Conservation (phyloP, 2,888 invertebrate species). For the Mechanitis mazaeus region DNA sequence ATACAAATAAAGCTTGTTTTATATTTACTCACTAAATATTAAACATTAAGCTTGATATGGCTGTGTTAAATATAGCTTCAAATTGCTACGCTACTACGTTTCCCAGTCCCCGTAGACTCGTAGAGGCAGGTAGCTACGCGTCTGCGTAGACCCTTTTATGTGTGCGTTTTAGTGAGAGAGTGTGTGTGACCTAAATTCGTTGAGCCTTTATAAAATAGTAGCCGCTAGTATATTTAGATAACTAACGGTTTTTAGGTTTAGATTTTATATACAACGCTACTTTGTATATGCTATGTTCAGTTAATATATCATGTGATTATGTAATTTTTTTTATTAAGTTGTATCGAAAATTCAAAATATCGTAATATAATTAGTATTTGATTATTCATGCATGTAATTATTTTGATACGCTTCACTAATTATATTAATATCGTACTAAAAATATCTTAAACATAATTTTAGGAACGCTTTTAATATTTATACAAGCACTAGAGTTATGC, state of each 20-base stretch:
- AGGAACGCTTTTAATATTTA: too few relatives aligned
- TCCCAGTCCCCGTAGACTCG: slow-evolving; percentile 37
- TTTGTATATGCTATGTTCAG: background rate
- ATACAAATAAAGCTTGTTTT: background rate
- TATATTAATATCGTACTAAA: background rate
- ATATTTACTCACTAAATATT: background rate
- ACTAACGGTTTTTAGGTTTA: slow-evolving; percentile 13
- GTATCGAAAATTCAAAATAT: too few relatives aligned
- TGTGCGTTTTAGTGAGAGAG: slow-evolving; percentile 38
- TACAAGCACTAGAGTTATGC: too few relatives aligned
- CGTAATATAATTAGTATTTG: background rate
- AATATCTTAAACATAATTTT: too few relatives aligned
- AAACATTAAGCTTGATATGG: slow-evolving; percentile 26
- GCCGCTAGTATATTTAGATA: slow-evolving; percentile 15
- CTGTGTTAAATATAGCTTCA: slow-evolving; percentile 45
- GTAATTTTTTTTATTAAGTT: too few relatives aligned
- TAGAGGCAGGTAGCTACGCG: slow-evolving; percentile 42
- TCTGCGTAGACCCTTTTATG: slow-evolving; percentile 19
- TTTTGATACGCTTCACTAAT: background rate
- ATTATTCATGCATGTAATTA: background rate
- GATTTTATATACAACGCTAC: background rate
- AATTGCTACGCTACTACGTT: slow-evolving; percentile 37
- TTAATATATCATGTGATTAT: too few relatives aligned
- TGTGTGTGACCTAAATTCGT: slow-evolving; percentile 56
- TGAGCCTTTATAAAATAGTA: slow-evolving; percentile 20